phyloP scores from a whole-genome alignment of 2,797 vertebrate species.

The Amphiprion clarkii region DNA sequence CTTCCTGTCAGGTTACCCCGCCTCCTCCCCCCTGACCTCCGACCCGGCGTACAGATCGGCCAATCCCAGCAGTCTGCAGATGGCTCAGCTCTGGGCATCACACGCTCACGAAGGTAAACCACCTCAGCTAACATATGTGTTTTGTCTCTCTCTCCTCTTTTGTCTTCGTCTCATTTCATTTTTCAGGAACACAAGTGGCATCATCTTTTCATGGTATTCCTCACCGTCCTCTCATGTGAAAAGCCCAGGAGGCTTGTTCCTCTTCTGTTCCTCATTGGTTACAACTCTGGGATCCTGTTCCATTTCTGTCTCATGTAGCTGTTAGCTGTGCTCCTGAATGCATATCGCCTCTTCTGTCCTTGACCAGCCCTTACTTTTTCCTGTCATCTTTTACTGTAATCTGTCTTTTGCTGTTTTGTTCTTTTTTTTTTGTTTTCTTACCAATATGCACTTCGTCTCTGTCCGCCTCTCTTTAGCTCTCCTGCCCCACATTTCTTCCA shows the following conservation, averaged over 20 bases:
- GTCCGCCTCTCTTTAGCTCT: slow-evolving; percentile 17
- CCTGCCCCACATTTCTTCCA: slow-evolving; percentile 56
- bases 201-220: slow-evolving; percentile 43
- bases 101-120: slow-evolving; percentile 85
- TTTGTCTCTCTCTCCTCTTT: not conserved
- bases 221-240: slow-evolving; percentile 35
- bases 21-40: slow-evolving; percentile 84
- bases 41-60: slow-evolving; percentile 88
- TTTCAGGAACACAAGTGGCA: slow-evolving; percentile 36
- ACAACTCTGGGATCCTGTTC: slow-evolving; percentile 67
- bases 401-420: slow-evolving; percentile 51
- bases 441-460: slow-evolving; percentile 43
- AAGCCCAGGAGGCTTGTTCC: slow-evolving; percentile 64
- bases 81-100: slow-evolving; percentile 88
- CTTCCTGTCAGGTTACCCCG: slow-evolving; percentile 87
- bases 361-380: slow-evolving; percentile 45
- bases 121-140: slow-evolving; percentile 16
- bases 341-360: slow-evolving; percentile 52
- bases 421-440: slow-evolving; percentile 51
- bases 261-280: slow-evolving; percentile 59
- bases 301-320: slow-evolving; percentile 68
- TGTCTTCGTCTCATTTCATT: slow-evolving; percentile 6
- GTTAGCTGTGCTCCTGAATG: slow-evolving; percentile 62
- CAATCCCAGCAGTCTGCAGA: slow-evolving; percentile 88
- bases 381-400: slow-evolving; percentile 66